Conservation (phyloP, 2,797 vertebrate species). For the Anguilla pacifica region DNA sequence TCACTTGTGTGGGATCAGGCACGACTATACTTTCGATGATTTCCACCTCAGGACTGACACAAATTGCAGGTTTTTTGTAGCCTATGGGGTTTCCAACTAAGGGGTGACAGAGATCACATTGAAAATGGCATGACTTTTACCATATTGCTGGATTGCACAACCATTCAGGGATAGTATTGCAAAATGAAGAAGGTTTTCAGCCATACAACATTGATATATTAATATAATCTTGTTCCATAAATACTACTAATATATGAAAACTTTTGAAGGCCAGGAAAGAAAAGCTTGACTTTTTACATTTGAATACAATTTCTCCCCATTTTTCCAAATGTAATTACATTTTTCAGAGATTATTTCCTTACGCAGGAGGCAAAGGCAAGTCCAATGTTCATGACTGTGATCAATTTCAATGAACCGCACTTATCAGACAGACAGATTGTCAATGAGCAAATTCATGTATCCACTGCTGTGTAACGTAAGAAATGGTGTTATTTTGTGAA, state of each 20-base stretch:
- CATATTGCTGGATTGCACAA: neutral
- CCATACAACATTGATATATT: neutral
- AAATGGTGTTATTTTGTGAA: neutral
- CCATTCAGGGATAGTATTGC: neutral
- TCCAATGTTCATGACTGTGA: neutral
- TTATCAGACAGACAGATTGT: conserved; percentile 5
- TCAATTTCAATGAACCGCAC: neutral
- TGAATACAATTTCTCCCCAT: neutral
- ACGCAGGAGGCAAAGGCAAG: neutral
- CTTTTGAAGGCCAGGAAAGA: neutral
- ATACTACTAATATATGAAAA: neutral
- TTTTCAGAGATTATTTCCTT: neutral
- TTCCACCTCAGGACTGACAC: neutral
- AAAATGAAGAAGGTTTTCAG: neutral
- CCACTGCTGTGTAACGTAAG: neutral
- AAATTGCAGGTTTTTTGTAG: neutral
- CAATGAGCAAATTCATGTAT: neutral
- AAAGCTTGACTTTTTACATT: neutral
- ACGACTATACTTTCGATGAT: neutral
- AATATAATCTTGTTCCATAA: neutral
- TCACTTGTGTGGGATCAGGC: neutral
- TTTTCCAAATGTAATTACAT: neutral
- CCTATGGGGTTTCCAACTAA: neutral
- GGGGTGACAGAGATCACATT: neutral
- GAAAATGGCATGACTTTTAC: neutral